Percentiles rank a stretch among this genome's conserved stretches.
These are phyloP conservation scores for Pasiphila rectangulata DNA, from an alignment of 2,888 invertebrate genomes.

Conservation along the genomic window DNA sequence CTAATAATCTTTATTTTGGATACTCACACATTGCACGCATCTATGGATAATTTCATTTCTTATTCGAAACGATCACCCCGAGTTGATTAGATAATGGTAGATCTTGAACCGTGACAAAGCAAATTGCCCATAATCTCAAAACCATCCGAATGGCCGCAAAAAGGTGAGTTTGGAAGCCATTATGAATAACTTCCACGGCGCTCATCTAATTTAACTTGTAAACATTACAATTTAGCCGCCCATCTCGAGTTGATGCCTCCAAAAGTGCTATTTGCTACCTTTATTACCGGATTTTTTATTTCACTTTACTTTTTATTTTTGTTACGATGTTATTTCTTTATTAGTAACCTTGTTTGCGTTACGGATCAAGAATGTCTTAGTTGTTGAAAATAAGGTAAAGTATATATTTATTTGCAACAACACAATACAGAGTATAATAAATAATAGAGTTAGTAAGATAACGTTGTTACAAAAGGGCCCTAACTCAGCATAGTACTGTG, in stretches of 20 bases:
- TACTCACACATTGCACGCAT: no score
- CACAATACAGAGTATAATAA: no score
- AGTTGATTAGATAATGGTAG: conserved; percentile 14
- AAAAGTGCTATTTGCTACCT: conserved; percentile 66
- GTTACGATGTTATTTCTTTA: conserved; percentile 58
- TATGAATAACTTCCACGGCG: conserved; percentile 66
- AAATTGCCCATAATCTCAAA: conserved; percentile 62
- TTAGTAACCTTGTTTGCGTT: conserved; percentile 50
- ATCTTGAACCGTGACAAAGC: conserved; percentile 35
- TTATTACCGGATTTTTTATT: conserved; percentile 62
- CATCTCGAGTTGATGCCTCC: conserved; percentile 68
- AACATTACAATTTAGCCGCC: conserved; percentile 73
- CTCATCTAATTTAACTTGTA: conserved; percentile 76
- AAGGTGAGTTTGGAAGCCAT: conserved; percentile 56
- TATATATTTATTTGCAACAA: no score
- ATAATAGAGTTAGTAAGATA: no score
- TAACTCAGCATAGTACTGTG: no score
- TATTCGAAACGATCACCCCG: not conserved
- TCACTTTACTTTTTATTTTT: conserved; percentile 52
- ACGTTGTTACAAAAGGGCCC: no score
- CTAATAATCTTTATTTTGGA: no score
- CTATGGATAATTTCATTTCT: no score
- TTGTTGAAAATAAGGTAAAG: conserved; percentile 24
- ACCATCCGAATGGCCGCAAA: conserved; percentile 46
- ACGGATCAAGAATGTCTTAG: conserved; percentile 26